Conservation (phyloP, 2,113 vertebrate species). For the Taxidea taxus region DNA sequence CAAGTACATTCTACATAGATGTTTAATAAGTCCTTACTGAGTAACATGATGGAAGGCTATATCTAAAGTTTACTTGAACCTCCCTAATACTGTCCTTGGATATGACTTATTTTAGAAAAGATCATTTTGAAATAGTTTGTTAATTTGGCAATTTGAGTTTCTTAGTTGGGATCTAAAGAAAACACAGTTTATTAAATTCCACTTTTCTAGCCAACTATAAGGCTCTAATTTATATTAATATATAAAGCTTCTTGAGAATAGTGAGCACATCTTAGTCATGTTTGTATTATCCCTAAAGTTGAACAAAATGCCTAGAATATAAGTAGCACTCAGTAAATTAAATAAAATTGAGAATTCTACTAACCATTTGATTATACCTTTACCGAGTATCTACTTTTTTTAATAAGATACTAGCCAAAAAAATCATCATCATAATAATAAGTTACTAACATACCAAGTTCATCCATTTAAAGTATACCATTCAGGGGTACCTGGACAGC, state of each 20-base stretch:
- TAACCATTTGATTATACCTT: neutral
- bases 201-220: neutral
- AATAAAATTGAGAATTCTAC: neutral
- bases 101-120: slow-evolving; percentile 31
- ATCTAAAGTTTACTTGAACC: neutral
- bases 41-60: neutral
- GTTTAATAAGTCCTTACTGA: neutral
- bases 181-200: neutral
- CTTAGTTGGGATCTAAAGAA: slow-evolving; percentile 36
- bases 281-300: neutral
- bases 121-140: neutral
- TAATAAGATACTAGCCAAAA: neutral
- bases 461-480: neutral
- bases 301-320: neutral
- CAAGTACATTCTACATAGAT: neutral
- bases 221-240: neutral
- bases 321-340: neutral
- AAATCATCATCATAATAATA: too few relatives aligned
- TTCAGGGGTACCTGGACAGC: neutral
- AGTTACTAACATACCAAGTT: neutral
- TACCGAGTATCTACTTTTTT: neutral
- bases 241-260: neutral
- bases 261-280: neutral
- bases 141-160: neutral
- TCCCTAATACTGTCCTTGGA: neutral